These are phyloP conservation scores for Hydra vulgaris DNA, from an alignment of 30 jellyfish, hydroid and myxozoan genomes.

Conservation along the genomic window DNA sequence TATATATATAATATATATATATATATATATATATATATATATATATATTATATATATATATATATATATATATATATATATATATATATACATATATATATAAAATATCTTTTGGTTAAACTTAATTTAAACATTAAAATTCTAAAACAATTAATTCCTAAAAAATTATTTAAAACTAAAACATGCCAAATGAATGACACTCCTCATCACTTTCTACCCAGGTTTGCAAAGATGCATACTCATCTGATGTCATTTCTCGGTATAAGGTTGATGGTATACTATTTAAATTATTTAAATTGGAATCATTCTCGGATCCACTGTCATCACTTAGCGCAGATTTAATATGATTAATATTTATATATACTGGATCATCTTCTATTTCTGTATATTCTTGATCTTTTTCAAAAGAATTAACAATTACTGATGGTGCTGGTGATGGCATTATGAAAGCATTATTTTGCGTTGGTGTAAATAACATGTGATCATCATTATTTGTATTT, in stretches of 20 bases:
- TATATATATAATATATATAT: too few relatives aligned
- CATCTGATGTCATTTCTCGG: constrained; percentile 75
- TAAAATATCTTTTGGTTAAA: too few relatives aligned
- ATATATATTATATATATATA: too few relatives aligned
- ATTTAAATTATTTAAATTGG: neutral
- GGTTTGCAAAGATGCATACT: constrained; percentile 40
- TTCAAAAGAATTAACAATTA: constrained; percentile 13
- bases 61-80: too few relatives aligned
- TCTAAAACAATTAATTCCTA: neutral
- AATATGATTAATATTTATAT: constrained; percentile 48
- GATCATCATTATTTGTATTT: constrained; percentile 18
- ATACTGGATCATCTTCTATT: constrained; percentile 39
- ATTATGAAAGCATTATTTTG: constrained; percentile 8
- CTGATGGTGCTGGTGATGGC: constrained; percentile 2
- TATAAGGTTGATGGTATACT: constrained; percentile 35
- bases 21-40: too few relatives aligned
- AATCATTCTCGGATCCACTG: constrained; percentile 59
- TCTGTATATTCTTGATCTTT: constrained; percentile 33
- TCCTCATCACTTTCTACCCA: constrained; percentile 52
- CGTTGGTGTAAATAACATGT: constrained; percentile 19
- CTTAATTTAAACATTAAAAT: too few relatives aligned
- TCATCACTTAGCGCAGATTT: constrained; percentile 9
- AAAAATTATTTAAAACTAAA: neutral
- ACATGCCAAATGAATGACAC: neutral
- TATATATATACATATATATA: too few relatives aligned